Conservation (phyloP, 2,888 invertebrate genomes). For the Aphelenchoides bicaudatus region DNA sequence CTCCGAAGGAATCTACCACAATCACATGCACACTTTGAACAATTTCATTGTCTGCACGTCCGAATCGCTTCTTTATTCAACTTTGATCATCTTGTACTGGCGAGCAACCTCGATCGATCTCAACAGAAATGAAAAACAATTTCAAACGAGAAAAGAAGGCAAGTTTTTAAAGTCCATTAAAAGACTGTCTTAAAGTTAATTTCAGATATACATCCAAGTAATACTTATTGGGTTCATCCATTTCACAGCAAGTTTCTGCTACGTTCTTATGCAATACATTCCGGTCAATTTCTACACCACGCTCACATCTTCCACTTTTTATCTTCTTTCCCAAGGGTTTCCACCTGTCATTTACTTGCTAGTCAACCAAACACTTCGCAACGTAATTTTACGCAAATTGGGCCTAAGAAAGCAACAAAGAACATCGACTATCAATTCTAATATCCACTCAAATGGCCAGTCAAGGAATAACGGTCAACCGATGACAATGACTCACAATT, state of each 20-base stretch:
- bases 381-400: not conserved
- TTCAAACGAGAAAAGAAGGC: not conserved
- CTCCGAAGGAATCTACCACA: not conserved
- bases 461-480: too few relatives aligned
- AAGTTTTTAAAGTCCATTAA: not conserved
- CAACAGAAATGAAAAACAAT: not conserved
- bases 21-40: not conserved
- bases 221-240: slow-evolving; percentile 6
- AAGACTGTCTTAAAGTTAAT: not conserved
- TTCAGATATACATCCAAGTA: slow-evolving; percentile 5
- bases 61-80: not conserved
- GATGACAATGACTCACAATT: too few relatives aligned
- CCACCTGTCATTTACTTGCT: not conserved
- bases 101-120: slow-evolving; percentile 5
- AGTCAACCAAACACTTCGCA: slow-evolving; percentile 1
- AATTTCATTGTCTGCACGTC: slow-evolving; percentile 1
- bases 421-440: not conserved
- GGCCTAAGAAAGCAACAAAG: not conserved
- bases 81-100: slow-evolving; percentile 2
- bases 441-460: not conserved
- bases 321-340: slow-evolving; percentile 7
- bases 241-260: slow-evolving; percentile 1
- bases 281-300: slow-evolving; percentile 6
- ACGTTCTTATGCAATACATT: slow-evolving; percentile 6
- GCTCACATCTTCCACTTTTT: slow-evolving; percentile 3